Evolutionary conservation across 2,797 vertebrate genomes (phyloP), one percentile per base, ranked within the genome.

Genomic region (Euphonia xanthogaster): DNA sequence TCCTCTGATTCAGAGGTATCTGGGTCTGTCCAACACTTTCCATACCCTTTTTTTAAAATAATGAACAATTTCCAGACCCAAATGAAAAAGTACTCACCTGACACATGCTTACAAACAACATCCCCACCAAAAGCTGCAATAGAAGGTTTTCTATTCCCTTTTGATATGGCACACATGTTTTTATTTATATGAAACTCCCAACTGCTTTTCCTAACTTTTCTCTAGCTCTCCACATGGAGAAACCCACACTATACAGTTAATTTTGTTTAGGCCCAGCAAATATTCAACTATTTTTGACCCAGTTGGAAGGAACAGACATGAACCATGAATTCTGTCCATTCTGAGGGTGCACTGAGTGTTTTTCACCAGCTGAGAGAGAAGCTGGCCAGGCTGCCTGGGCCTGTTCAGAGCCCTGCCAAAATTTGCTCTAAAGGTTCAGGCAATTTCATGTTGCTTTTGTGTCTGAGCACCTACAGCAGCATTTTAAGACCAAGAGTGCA

Each of bases 241-340:
- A 54, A 54, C 17, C 39, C 30, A 16, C 4, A 22, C 3, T 15
- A 10, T 8, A 9, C 10, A 66, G 23, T 20, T 65, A 10, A 25
- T 79, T 89, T 44, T 31, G 12, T n/a, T 70, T 33, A 72, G 39
- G 31, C 10, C 3, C 24, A 57, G 22, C 4, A 39, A 28, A 42
- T 9, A 22, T 18, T 50, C 33, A 20, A 10, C 30, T 17, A 12
- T 72, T 90, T 88, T 50, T 51, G 24, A 37, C 3, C 4, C n/a
- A 39, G 0, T 0, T 44, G 57, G 35, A 88, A 71, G 8, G 51
- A 48, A 30, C 4, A 21, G 3, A 37, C 0, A 0, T 8, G 3
- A 75, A 14, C 14, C 12, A 54, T 10, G 15, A 61, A 22, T 44
- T 48, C 14, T 54, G 63, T 30, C 40, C 17, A 3, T 57, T 45